A percentile compares a stretch with the other conserved stretches of the same genome.
phyloP scores from a whole-genome alignment of 2,888 invertebrate species.

The Augiades crinisus region DNA sequence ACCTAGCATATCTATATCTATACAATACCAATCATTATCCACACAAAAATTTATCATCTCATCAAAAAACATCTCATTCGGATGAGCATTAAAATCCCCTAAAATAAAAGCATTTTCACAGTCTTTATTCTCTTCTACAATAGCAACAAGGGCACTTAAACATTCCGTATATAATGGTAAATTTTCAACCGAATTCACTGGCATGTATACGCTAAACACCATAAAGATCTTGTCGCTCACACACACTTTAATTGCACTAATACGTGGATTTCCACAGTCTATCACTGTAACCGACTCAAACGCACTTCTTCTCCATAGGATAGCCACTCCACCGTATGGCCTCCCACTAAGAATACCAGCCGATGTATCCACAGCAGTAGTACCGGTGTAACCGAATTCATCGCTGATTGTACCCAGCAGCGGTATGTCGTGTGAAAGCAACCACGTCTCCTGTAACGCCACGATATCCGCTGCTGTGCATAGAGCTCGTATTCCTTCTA shows the following conservation, averaged over 20 bases:
- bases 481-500: not conserved
- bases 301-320: constrained; percentile 1
- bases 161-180: not conserved
- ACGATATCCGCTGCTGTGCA: not conserved
- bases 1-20: not conserved
- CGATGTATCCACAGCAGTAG: constrained; percentile 2
- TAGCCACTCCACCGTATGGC: constrained; percentile 6
- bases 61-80: too few species aligned
- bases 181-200: not conserved
- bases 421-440: constrained; percentile 1
- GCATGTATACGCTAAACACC: constrained; percentile 1
- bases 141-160: not conserved
- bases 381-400: not conserved
- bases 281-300: not conserved
- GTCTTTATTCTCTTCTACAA: not conserved
- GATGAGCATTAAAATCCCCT: too few species aligned
- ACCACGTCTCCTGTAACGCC: constrained; percentile 4
- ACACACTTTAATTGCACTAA: not conserved
- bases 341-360: not conserved
- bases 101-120: not conserved
- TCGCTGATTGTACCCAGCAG: not conserved
- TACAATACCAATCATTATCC: not conserved
- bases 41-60: not conserved
- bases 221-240: not conserved
- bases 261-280: not conserved